phyloP scores from a whole-genome alignment of 2,797 vertebrate genomes.

The Chromobotia macracanthus region DNA sequence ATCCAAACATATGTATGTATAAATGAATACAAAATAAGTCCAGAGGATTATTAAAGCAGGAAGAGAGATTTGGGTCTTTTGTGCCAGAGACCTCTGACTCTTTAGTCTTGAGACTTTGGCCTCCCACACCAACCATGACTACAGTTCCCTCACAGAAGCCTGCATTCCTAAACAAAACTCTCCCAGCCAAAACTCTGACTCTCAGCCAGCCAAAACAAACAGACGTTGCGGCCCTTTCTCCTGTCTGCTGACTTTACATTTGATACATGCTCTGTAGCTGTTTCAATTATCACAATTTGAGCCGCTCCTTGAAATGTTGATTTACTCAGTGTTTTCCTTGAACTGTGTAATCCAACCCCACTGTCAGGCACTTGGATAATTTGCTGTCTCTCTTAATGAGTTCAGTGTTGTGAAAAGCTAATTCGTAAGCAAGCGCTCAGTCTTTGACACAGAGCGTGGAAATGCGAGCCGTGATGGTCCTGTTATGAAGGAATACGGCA shows the following conservation, averaged over 20 bases:
- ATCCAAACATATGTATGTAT: constrained; percentile 35
- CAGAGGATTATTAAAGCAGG: constrained; percentile 34
- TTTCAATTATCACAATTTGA: constrained; percentile 50
- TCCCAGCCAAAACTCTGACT: constrained; percentile 49
- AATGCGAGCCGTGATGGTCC: constrained; percentile 75
- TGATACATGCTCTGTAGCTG: constrained; percentile 27
- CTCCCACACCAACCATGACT: constrained; percentile 50
- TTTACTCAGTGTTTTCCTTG: constrained; percentile 43
- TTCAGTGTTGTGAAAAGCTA: constrained; percentile 59
- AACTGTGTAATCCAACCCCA: constrained; percentile 35
- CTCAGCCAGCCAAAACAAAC: constrained; percentile 51
- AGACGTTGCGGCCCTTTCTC: constrained; percentile 19
- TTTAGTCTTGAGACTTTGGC: constrained; percentile 55
- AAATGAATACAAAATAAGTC: constrained; percentile 38
- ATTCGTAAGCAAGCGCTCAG: constrained; percentile 76
- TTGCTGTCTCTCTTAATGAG: constrained; percentile 52
- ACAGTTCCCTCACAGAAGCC: constrained; percentile 29
- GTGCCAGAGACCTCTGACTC: constrained; percentile 51
- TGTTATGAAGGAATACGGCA: constrained; percentile 70
- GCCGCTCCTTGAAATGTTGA: constrained; percentile 39
- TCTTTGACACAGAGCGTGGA: constrained; percentile 76
- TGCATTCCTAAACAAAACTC: constrained; percentile 50
- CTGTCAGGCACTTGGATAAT: constrained; percentile 47
- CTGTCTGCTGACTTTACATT: not conserved
- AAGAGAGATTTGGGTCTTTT: constrained; percentile 47